Percentiles rank a stretch among this genome's conserved stretches.
phyloP scores from a whole-genome alignment of 2,113 vertebrate species.

The Hyperopisus bebe region DNA sequence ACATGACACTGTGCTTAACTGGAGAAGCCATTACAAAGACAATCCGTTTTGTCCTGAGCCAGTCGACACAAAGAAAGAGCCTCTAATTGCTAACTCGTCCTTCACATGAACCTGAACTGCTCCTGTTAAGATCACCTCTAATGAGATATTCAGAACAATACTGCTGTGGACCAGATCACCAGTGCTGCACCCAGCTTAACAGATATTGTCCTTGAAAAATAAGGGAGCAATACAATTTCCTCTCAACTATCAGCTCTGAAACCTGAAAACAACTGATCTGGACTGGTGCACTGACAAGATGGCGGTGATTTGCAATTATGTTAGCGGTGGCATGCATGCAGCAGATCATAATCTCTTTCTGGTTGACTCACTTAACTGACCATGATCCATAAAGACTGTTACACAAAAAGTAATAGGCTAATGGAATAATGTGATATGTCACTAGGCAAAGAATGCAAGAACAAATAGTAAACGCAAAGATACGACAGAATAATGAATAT shows the following conservation, averaged over 20 bases:
- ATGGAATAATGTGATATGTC: constrained; percentile 57
- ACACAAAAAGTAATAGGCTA: constrained; percentile 54
- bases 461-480: constrained; percentile 55
- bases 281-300: constrained; percentile 47
- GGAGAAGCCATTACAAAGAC: constrained; percentile 37
- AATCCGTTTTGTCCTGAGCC: constrained; percentile 36
- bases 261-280: constrained; percentile 40
- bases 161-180: constrained; percentile 28
- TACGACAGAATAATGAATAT: constrained; percentile 31
- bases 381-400: constrained; percentile 55
- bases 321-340: constrained; percentile 53
- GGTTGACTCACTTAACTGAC: constrained; percentile 60
- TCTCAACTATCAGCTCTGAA: constrained; percentile 25
- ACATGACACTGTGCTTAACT: constrained; percentile 23
- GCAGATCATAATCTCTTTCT: constrained; percentile 62
- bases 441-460: constrained; percentile 53
- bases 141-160: constrained; percentile 34
- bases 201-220: constrained; percentile 36
- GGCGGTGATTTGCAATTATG: constrained; percentile 45
- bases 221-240: constrained; percentile 25
- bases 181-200: constrained; percentile 22
- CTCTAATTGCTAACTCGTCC: constrained; percentile 37
- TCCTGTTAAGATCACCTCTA: constrained; percentile 35
- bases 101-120: constrained; percentile 33
- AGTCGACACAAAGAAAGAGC: constrained; percentile 29